Conservation (phyloP, 2,888 invertebrate species). For the Microctonus hyperodae region DNA sequence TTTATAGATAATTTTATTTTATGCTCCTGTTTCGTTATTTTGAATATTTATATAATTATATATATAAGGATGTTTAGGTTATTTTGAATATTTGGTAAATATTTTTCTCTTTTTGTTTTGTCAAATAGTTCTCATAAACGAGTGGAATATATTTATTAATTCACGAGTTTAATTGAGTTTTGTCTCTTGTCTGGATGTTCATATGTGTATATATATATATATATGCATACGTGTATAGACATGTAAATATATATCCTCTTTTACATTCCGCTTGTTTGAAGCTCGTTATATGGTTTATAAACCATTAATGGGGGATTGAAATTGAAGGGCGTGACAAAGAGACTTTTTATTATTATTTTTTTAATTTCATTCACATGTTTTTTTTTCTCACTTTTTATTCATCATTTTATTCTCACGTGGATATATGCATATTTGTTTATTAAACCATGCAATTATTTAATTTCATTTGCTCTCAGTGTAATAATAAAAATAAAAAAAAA, state of each 20-base stretch:
- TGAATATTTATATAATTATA: neutral
- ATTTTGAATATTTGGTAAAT: too few relatives aligned
- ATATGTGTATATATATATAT: neutral
- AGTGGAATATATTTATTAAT: neutral
- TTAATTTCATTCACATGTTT: neutral
- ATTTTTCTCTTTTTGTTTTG: too few relatives aligned
- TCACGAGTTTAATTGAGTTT: constrained; percentile 17
- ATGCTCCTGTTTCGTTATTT: too few relatives aligned
- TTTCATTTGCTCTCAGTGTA: neutral
- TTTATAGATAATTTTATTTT: too few relatives aligned
- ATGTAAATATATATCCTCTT: neutral
- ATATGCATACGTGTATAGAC: neutral
- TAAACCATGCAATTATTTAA: neutral
- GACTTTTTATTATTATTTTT: neutral
- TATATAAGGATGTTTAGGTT: too few relatives aligned
- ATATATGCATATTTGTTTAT: constrained; percentile 1
- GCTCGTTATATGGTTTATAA: neutral
- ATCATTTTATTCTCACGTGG: neutral
- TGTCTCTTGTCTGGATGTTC: neutral
- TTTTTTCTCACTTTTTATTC: neutral
- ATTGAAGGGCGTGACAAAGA: constrained; percentile 5
- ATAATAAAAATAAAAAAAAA: neutral
- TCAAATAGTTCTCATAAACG: neutral
- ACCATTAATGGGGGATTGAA: constrained; percentile 5
- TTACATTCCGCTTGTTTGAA: neutral